These are phyloP conservation scores for Tholera decimalis DNA, from an alignment of 2,888 invertebrate species.

Conservation along the genomic window DNA sequence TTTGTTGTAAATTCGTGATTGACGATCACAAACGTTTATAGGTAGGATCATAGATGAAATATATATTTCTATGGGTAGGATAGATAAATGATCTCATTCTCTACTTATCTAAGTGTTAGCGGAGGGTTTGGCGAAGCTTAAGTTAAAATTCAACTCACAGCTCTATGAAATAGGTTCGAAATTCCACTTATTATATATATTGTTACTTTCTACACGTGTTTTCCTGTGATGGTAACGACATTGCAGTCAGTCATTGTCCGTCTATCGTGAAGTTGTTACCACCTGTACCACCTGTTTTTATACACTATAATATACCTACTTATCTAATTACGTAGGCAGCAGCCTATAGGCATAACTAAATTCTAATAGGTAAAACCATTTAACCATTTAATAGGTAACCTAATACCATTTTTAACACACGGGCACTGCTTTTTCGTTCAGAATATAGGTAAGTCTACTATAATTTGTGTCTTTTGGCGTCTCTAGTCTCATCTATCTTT, in stretches of 20 bases:
- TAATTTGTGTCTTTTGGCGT: no score
- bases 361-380: no score
- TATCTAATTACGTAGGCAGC: neutral
- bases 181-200: constrained; percentile 8
- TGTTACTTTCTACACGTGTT: constrained; percentile 3
- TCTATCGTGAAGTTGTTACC: constrained; percentile 1
- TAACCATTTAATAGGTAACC: no score
- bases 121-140: neutral
- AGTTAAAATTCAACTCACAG: constrained; percentile 17
- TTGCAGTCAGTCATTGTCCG: constrained; percentile 11
- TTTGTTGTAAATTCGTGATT: constrained; percentile 45
- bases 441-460: no score
- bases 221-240: neutral
- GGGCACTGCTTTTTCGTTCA: no score
- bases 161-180: constrained; percentile 1
- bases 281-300: constrained; percentile 1
- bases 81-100: constrained; percentile 28
- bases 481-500: no score
- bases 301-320: neutral
- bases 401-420: neutral
- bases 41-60: no score
- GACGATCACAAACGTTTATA: constrained; percentile 31
- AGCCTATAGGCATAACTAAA: neutral
- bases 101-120: constrained; percentile 12
- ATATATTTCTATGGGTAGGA: no score